A percentile compares a stretch with the other conserved stretches of the same genome.
Conservation (phyloP, 2,888 invertebrate genomes). For the Caenorhabditis macrosperma region DNA sequence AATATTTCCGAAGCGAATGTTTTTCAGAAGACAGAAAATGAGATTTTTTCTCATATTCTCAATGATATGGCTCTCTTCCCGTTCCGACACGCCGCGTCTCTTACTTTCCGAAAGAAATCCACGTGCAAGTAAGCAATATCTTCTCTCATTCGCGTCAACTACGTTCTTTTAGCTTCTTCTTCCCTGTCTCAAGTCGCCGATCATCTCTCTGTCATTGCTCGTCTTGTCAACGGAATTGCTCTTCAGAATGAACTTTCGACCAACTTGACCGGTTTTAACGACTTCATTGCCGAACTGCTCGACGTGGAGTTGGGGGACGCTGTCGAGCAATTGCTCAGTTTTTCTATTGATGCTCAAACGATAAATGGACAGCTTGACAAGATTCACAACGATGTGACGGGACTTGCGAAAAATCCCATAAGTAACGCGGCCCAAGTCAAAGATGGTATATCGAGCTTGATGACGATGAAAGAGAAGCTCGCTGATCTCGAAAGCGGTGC, state of each 20-base stretch:
- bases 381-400: background rate
- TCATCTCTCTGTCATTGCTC: slow-evolving; percentile 15
- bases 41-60: no score
- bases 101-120: no score
- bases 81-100: no score
- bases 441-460: background rate
- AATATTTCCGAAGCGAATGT: no score
- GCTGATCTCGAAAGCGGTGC: background rate
- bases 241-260: slow-evolving; percentile 7
- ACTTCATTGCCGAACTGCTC: slow-evolving; percentile 19
- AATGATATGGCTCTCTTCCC: no score
- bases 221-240: slow-evolving; percentile 13
- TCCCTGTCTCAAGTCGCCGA: background rate
- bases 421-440: background rate
- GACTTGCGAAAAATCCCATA: background rate
- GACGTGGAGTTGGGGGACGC: slow-evolving; percentile 7
- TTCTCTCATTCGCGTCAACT: no score
- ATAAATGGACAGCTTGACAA: background rate
- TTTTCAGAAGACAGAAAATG: no score
- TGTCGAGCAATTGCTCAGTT: background rate
- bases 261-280: background rate
- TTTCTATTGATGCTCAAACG: background rate
- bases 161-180: slow-evolving; percentile 1
- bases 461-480: background rate
- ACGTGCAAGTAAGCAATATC: no score